Evolutionary conservation across 2,888 invertebrate species (phyloP).

Genomic region (Orthonychiurus folsomi): DNA sequence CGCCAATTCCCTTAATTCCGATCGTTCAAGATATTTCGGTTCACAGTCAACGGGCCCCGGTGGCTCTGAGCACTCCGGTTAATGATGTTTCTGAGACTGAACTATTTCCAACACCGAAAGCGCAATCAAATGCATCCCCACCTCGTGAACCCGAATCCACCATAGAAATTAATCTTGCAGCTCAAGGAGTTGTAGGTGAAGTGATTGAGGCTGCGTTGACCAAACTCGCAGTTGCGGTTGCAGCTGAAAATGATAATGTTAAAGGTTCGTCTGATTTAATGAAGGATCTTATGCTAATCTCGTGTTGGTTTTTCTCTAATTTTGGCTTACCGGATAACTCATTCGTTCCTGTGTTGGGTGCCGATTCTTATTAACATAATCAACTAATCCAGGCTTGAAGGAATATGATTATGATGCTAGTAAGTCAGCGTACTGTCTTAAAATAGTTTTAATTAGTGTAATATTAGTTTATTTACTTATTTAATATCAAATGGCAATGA

Average conservation of each 20-base stretch:
- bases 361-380: too few relatives aligned
- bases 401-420: slow-evolving; percentile 38
- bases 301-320: neutral
- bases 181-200: neutral
- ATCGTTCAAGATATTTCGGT: slow-evolving; percentile 12
- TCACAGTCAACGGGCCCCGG: slow-evolving; percentile 8
- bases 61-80: neutral
- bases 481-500: too few relatives aligned
- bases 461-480: too few relatives aligned
- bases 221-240: too few relatives aligned
- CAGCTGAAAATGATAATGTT: neutral
- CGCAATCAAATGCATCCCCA: too few relatives aligned
- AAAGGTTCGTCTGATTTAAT: neutral
- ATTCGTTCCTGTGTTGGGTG: too few relatives aligned
- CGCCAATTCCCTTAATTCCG: slow-evolving; percentile 8
- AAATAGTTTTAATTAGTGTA: too few relatives aligned
- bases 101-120: slow-evolving; percentile 4
- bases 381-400: neutral
- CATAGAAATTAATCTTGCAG: neutral
- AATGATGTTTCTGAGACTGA: neutral
- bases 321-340: neutral
- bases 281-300: neutral
- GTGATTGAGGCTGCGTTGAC: too few relatives aligned
- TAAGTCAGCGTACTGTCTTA: too few relatives aligned
- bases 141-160: too few relatives aligned